Conservation (phyloP, 2,888 invertebrate species). For the Orchestes rusci region DNA sequence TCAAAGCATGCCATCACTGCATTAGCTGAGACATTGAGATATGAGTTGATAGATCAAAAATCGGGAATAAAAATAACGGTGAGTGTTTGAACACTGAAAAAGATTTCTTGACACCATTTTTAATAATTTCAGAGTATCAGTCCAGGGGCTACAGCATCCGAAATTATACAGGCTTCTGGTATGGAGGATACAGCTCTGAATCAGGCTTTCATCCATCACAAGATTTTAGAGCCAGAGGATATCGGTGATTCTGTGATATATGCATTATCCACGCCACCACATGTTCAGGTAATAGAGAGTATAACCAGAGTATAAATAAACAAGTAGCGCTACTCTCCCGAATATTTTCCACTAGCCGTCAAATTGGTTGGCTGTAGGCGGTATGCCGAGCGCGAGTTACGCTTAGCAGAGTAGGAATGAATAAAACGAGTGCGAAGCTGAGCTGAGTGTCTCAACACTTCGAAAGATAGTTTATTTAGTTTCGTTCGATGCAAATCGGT, state of each 20-base stretch:
- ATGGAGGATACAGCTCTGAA: background rate
- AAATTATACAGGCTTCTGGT: conserved; percentile 23
- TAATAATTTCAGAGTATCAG: conserved; percentile 35
- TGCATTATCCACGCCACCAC: conserved; percentile 25
- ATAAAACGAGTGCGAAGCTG: too few species aligned
- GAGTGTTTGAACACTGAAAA: too few species aligned
- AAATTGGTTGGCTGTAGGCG: too few species aligned
- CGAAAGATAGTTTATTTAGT: too few species aligned
- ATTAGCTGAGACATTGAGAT: conserved; percentile 24
- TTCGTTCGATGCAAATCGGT: too few species aligned
- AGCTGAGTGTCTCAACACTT: too few species aligned
- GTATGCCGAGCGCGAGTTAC: too few species aligned
- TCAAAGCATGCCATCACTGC: conserved; percentile 26
- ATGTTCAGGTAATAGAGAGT: conserved; percentile 25
- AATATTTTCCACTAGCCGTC: too few species aligned
- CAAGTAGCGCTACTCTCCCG: too few species aligned
- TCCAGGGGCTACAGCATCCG: conserved; percentile 30
- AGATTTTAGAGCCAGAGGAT: conserved; percentile 22
- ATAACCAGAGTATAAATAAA: too few species aligned
- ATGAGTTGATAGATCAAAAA: conserved; percentile 20
- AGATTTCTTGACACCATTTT: too few species aligned
- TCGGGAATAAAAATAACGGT: conserved; percentile 26
- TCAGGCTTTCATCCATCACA: conserved; percentile 7
- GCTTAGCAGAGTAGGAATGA: too few species aligned
- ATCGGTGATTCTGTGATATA: conserved; percentile 24